Evolutionary conservation across 2,797 vertebrate genomes (phyloP), one percentile per base, ranked within the genome.

Genomic region (Falco novaeseelandiae): DNA sequence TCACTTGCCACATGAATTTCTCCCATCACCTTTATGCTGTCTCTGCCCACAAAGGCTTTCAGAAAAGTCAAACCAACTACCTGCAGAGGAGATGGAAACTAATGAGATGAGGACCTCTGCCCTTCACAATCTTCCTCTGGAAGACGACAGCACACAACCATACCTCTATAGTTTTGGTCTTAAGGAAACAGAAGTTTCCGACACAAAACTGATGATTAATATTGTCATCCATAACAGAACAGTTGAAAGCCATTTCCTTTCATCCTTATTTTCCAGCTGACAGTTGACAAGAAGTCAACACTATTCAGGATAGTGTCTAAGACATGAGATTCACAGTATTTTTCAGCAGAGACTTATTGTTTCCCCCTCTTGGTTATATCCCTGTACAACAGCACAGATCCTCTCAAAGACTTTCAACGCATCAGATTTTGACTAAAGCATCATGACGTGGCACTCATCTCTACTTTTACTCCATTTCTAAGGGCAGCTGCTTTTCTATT

Each of bases 401-500:
- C 69, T 83, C 52, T 93, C 59, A 87, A 76, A 91, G 62, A 32
- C 66, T 93, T 82, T 67, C 20, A 95, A 23, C 81, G 51, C 67
- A 93, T 66, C 71, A 83, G 92, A 93, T 94, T 94, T 80, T 89
- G 59, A 89, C 67, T 87, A 69, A 89, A 94, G 93, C 91, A 90
- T 78, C 85, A 25, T 95, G 94, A 96, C 18, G 85, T 89, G 84
- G 83, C 67, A 44, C 61, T 89, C 74, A 27, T 93, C 74, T 93
- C 90, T 94, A 87, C 94, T 93, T 92, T 91, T 78, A 65, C 92
- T 96, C 83, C 57, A 77, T 92, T 96, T 97, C 94, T 93, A 95
- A 93, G 92, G 94, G 90, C 96, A 97, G 96, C 97, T 97, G 95
- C 92, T 97, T 93, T 96, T 94, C 96, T 97, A 52, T 96, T 97